Evolutionary conservation across 2,113 vertebrate species (phyloP), one percentile per base, ranked within the genome.

Genomic region (Cyphomyrus discorhynchus): DNA sequence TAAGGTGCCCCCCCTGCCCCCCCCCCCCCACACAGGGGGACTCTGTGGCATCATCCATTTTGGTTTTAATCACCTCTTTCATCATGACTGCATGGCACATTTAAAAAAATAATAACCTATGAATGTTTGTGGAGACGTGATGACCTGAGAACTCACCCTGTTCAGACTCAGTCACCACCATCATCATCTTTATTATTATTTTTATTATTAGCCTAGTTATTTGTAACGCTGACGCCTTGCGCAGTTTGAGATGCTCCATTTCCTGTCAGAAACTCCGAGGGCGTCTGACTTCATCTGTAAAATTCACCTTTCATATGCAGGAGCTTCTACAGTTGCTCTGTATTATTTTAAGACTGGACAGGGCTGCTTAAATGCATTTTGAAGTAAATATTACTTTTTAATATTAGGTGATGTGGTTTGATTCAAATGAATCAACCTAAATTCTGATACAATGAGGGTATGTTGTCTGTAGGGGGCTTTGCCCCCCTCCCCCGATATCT

Each of bases 1-100:
- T 99, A 99, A 99, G 98, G 96, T 96, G 95, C 94, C 95, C 92
- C 89, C 31, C 39, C 31, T 17, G 10, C 39, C 74, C 35, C 35
- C 35, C 35, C 35, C 31, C 49, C 50, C 21, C 21, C 56, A 58
- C 24, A 19, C 19, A 82, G 42, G 31, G 31, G 31, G 35, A 66
- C 17, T 80, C 42, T 84, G 82, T 84, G 66, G 91, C 89, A 92
- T 46, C 91, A 92, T 95, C 95, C 11, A 15, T 42, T 94, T 94
- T 91, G 87, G 91, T 93, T 91, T 92, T 95, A 96, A 95, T 93
- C 93, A 45, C 39, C 91, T 91, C 95, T 49, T 92, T 93, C 91
- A 27, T 91, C 77, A 83, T 74, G 31, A 46, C 74, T 94, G 93
- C 93, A 93, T 93, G 93, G 35, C 17, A 93, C 19, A 92, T 58